phyloP scores from a whole-genome alignment of 2,888 invertebrate species.

The Mycalesis mineus region DNA sequence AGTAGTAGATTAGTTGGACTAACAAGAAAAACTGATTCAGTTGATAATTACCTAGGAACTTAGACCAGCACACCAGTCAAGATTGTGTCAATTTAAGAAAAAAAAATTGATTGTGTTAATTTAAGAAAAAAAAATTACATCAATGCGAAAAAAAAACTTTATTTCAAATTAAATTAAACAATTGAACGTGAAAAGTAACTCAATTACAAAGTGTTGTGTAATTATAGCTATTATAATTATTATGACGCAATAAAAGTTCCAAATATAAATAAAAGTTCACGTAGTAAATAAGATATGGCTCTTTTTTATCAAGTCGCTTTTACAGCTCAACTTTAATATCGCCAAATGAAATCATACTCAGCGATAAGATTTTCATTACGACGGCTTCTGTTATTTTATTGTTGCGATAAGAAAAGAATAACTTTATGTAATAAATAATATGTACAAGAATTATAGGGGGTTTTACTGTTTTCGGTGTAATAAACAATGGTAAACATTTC shows the following conservation, averaged over 20 bases:
- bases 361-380: slow-evolving; percentile 44
- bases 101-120: too few relatives aligned
- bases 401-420: slow-evolving; percentile 30
- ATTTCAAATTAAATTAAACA: too few relatives aligned
- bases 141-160: too few relatives aligned
- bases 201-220: too few relatives aligned
- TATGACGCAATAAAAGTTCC: slow-evolving; percentile 9
- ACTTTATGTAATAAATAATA: slow-evolving; percentile 30
- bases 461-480: neutral
- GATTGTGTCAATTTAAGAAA: too few relatives aligned
- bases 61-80: too few relatives aligned
- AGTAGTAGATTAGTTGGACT: too few relatives aligned
- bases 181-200: too few relatives aligned
- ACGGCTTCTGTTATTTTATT: slow-evolving; percentile 31
- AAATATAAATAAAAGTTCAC: slow-evolving; percentile 7
- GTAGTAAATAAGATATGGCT: slow-evolving; percentile 7
- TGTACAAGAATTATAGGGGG: neutral
- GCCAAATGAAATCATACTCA: slow-evolving; percentile 50
- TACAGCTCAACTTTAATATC: slow-evolving; percentile 49
- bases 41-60: too few relatives aligned
- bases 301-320: slow-evolving; percentile 25
- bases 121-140: too few relatives aligned
- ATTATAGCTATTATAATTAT: too few relatives aligned
- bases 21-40: too few relatives aligned
- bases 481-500: neutral